Evolutionary conservation across 2,888 invertebrate genomes (phyloP), one percentile per base, ranked within the genome.

Genomic region (Gnatocerus cornutus): DNA sequence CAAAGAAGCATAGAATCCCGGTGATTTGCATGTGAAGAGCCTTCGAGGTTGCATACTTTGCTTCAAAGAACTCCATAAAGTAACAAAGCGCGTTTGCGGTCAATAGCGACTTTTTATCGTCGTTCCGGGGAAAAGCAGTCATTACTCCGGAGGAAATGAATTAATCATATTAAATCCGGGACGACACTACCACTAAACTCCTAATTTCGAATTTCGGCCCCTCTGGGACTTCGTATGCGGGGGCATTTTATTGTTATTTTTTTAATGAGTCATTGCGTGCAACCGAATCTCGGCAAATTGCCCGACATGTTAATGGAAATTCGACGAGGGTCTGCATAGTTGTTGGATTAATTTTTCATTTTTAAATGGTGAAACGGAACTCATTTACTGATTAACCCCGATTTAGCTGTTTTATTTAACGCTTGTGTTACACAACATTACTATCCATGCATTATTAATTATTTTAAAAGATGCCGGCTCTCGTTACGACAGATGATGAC

Each of bases 21-120:
- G 73, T 73, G 73, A 83, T 83, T 83, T 82, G 76, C 82, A 83
- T 83, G 78, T 82, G 80, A 80, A 83, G 81, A 78, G 80, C 75
- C 73, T 71, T 50, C 56, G 68, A 72, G 72, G 74, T 74, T 73
- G 64, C 61, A 61, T 61, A 30, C 48, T 61, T 59, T 13, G 43
- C 8, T 43, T 27, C 72, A 75, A 78, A 74, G 72, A 70, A 71
- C 72, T 65, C 61, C 29, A 39, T 55, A 53, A 66, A 71, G 67
- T 74, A 72, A 68, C 71, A 69, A 72, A 68, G 71, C 71, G 71
- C 69, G 72, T 69, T 72, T 68, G 71, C 72, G 68, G 68, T 68
- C 68, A 68, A 68, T 68, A 56, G 53, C 45, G 12, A 55, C 12
- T 52, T 53, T 61, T 61, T 68, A 37, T 45, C 21, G 39, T 43